A percentile compares a stretch with the other conserved stretches of the same genome.
These are phyloP conservation scores for Campoletis sonorensis DNA, from an alignment of 1,140 invertebrate genomes.

Conservation along the genomic window DNA sequence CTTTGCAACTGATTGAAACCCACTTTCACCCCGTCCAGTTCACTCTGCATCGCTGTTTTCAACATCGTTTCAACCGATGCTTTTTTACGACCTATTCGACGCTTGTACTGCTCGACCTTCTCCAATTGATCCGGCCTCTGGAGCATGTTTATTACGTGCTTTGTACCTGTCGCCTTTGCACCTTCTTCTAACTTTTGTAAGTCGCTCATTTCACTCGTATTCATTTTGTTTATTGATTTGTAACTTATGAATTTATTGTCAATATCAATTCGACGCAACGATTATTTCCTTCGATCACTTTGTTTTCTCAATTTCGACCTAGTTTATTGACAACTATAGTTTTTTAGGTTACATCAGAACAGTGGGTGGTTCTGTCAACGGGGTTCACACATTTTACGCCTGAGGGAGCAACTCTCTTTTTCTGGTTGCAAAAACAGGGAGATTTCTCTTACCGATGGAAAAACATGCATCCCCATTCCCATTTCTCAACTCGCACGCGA, in stretches of 20 bases:
- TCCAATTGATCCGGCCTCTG: conserved; percentile 97
- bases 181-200: conserved; percentile 87
- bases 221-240: background rate
- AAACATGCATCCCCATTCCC: too few species aligned
- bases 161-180: conserved; percentile 88
- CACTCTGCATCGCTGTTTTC: conserved; percentile 98
- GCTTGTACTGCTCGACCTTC: conserved; percentile 94
- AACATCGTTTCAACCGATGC: conserved; percentile 97
- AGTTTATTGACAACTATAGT: too few species aligned
- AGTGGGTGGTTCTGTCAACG: too few species aligned
- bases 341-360: too few species aligned
- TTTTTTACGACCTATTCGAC: conserved; percentile 88
- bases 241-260: too few species aligned
- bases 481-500: too few species aligned
- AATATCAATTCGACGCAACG: background rate
- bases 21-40: conserved; percentile 96
- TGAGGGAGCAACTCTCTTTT: too few species aligned
- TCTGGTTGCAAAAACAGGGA: too few species aligned
- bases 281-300: background rate
- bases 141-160: conserved; percentile 95
- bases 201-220: conserved; percentile 78
- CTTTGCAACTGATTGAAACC: conserved; percentile 93
- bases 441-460: too few species aligned
- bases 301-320: too few species aligned
- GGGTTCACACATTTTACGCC: too few species aligned